phyloP scores from a whole-genome alignment of 2,888 invertebrate species.

The Hermaeophaga mercurialis region DNA sequence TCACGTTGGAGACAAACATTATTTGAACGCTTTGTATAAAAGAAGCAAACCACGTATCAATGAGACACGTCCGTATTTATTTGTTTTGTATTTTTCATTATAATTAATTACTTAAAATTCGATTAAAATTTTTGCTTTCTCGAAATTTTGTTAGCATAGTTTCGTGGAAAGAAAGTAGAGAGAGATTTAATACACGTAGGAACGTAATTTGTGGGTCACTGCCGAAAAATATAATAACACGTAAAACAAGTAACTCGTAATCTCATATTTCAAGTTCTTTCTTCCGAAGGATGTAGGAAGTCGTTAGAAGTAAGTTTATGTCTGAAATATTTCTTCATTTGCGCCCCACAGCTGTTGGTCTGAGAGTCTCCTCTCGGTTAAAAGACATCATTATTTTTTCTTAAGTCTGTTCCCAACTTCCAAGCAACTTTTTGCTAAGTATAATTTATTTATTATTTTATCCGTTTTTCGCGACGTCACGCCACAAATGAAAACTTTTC shows the following conservation, averaged over 20 bases:
- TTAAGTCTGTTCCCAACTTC: constrained; percentile 38
- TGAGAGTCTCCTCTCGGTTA: constrained; percentile 36
- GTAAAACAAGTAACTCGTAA: constrained; percentile 50
- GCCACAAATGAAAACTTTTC: constrained; percentile 35
- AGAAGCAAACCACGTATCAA: too few species aligned
- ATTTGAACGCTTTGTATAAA: too few species aligned
- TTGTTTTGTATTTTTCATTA: too few species aligned
- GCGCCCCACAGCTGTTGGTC: constrained; percentile 42
- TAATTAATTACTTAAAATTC: too few species aligned
- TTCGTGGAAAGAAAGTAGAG: too few species aligned
- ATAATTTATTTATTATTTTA: constrained; percentile 39
- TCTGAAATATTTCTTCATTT: constrained; percentile 58
- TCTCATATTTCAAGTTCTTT: constrained; percentile 52
- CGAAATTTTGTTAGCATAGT: too few species aligned
- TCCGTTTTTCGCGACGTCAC: constrained; percentile 25
- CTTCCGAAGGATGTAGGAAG: constrained; percentile 49
- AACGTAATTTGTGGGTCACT: constrained; percentile 24
- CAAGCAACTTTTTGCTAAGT: constrained; percentile 39
- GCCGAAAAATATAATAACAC: constrained; percentile 37
- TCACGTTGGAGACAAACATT: too few species aligned
- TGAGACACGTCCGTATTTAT: too few species aligned
- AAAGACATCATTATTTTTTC: constrained; percentile 45
- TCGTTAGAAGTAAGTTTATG: constrained; percentile 56
- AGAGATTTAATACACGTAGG: too few species aligned
- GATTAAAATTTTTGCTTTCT: too few species aligned